Conservation (phyloP, 2,113 vertebrate species). For the Ifrita kowaldi region DNA sequence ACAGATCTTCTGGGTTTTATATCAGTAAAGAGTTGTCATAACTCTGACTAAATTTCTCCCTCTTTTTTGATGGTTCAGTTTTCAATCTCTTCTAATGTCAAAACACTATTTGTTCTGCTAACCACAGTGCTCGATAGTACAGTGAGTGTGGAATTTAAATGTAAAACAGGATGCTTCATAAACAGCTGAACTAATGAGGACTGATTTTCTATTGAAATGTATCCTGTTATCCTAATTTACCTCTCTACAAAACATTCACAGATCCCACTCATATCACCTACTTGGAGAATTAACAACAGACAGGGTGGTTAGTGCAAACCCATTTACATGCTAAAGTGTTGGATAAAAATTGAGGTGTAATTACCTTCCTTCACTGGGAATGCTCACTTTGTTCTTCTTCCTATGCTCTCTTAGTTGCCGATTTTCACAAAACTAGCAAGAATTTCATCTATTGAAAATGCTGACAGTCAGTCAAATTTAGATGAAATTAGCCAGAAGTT, state of each 20-base stretch:
- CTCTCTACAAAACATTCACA: not conserved
- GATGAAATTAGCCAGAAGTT: slow-evolving; percentile 21
- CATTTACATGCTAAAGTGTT: slow-evolving; percentile 27
- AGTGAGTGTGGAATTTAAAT: slow-evolving; percentile 43
- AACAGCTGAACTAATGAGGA: slow-evolving; percentile 54
- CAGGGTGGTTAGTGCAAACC: not conserved
- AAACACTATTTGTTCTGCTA: slow-evolving; percentile 34
- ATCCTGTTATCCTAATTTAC: slow-evolving; percentile 39
- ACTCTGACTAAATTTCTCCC: slow-evolving; percentile 12
- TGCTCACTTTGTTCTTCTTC: not conserved
- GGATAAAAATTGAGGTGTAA: slow-evolving; percentile 23
- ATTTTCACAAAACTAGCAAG: not conserved
- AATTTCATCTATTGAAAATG: not conserved
- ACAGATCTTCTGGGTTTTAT: not conserved
- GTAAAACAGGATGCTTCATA: slow-evolving; percentile 49
- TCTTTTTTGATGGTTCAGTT: not conserved
- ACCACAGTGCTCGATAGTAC: not conserved
- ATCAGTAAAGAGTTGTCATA: slow-evolving; percentile 14
- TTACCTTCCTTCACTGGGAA: slow-evolving; percentile 3
- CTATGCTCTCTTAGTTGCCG: not conserved
- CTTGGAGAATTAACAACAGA: slow-evolving; percentile 1
- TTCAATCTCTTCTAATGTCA: slow-evolving; percentile 19
- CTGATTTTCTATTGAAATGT: slow-evolving; percentile 58
- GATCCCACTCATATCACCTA: not conserved
- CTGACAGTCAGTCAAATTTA: not conserved